Evolutionary conservation across 2,888 invertebrate genomes (phyloP), one percentile per base, ranked within the genome.

Genomic region (Drosophila helvetica): DNA sequence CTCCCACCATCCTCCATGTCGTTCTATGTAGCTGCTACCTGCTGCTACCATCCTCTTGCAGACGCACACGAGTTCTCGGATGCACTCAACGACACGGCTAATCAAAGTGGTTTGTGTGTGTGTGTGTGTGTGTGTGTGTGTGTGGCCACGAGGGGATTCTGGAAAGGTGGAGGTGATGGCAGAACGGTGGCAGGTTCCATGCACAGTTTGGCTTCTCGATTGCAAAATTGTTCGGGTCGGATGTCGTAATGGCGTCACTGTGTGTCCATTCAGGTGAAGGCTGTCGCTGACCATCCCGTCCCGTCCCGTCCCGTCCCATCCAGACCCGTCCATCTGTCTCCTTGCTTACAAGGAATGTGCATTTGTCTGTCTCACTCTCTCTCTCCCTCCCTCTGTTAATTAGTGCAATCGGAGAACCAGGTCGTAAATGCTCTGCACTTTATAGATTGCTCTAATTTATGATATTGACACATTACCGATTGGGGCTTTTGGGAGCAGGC

Each of bases 201-300:
- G n/a, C 38, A 25, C 15, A 4, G 7, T 18, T 30, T 17, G 17
- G 52, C 43, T 53, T 63, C 52, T 64, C 71, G 53, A 71, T 71
- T 63, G 64, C 45, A 57, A 71, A 65, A 70, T 71, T 56, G 48
- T 71, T 57, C 64, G 53, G 57, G 71, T 71, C 57, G 72, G 70
- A 71, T 71, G 72, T 67, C 58, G 72, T 64, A 68, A 72, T 73
- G 75, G 63, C 75, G 77, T 75, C 77, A 75, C 74, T 74, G 58
- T 65, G 50, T 71, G 63, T 63, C 70, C 56, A 53, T 71, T 71
- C 70, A 71, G 70, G 71, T 71, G 70, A 71, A 71, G 70, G 70
- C 71, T 71, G 56, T 15, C 38, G 38, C 38, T 38, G 38, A 38
- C 38, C 15, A 12, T 6, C 1, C 15, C 38, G 10, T 15, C 6